A percentile compares a stretch with the other conserved stretches of the same genome.
phyloP scores from a whole-genome alignment of 2,888 invertebrate genomes.

The Anoncus sp. region DNA sequence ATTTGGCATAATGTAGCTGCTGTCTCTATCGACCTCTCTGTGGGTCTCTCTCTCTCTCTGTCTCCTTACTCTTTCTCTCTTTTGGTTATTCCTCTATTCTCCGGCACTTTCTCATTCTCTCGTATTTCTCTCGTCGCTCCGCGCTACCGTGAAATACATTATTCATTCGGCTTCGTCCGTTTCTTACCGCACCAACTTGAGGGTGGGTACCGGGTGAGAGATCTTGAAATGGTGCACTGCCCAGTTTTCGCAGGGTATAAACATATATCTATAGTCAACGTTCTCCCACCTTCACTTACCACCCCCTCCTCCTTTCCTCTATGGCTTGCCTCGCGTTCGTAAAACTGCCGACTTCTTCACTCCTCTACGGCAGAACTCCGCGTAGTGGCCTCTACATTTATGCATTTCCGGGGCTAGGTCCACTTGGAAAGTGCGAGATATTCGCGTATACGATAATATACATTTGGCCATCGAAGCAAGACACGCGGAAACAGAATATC shows the following conservation, averaged over 20 bases:
- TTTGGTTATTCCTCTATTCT: conserved; percentile 45
- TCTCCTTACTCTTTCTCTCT: conserved; percentile 20
- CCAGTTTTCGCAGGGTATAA: conserved; percentile 36
- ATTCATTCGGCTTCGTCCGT: conserved; percentile 79
- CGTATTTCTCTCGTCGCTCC: conserved; percentile 61
- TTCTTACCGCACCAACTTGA: conserved; percentile 70
- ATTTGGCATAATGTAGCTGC: conserved; percentile 75
- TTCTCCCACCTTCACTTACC: background rate
- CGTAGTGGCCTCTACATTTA: conserved; percentile 71
- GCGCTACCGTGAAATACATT: conserved; percentile 77
- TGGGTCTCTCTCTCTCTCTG: conserved; percentile 22
- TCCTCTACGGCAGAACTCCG: conserved; percentile 53
- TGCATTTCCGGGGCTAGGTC: conserved; percentile 71
- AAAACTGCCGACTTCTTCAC: conserved; percentile 64
- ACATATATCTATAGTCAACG: conserved; percentile 22
- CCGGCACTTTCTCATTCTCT: conserved; percentile 46
- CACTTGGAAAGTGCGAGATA: conserved; percentile 57
- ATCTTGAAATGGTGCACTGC: conserved; percentile 31
- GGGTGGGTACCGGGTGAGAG: conserved; percentile 21
- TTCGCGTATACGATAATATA: conserved; percentile 29
- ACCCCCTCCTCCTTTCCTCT: conserved; percentile 55
- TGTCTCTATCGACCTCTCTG: conserved; percentile 1
- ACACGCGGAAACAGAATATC: conserved; percentile 33
- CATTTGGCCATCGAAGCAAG: conserved; percentile 22
- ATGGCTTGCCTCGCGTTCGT: conserved; percentile 32